Conservation (phyloP, 1,140 invertebrate species). For the Camponotus pennsylvanicus region DNA sequence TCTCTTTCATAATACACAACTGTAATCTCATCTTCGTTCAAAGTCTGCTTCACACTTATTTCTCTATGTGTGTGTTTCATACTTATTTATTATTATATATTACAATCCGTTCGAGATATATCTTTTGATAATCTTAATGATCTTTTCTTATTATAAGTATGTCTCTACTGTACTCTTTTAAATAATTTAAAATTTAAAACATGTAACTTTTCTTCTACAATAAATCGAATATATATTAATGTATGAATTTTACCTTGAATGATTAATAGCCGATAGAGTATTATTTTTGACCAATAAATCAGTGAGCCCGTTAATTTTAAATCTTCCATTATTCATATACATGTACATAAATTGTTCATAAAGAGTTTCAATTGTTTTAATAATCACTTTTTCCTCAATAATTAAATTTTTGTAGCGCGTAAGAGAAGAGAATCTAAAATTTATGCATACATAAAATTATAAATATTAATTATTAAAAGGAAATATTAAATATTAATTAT, state of each 20-base stretch:
- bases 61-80: background rate
- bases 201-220: background rate
- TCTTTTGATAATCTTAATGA: no score
- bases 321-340: background rate
- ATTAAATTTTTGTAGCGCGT: background rate
- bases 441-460: no score
- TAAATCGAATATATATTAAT: background rate
- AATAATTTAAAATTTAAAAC: background rate
- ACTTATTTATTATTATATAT: no score
- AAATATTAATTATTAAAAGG: no score
- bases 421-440: background rate
- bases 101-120: background rate
- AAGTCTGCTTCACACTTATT: background rate
- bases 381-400: background rate
- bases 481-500: no score
- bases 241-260: background rate
- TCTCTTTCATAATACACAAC: no score
- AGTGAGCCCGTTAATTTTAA: background rate
- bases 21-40: no score
- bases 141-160: background rate
- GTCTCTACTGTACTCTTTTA: background rate
- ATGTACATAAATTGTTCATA: background rate
- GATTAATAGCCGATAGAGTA: background rate
- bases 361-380: background rate
- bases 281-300: background rate